phyloP scores from a whole-genome alignment of 2,113 vertebrate species.

The Pimephales promelas region DNA sequence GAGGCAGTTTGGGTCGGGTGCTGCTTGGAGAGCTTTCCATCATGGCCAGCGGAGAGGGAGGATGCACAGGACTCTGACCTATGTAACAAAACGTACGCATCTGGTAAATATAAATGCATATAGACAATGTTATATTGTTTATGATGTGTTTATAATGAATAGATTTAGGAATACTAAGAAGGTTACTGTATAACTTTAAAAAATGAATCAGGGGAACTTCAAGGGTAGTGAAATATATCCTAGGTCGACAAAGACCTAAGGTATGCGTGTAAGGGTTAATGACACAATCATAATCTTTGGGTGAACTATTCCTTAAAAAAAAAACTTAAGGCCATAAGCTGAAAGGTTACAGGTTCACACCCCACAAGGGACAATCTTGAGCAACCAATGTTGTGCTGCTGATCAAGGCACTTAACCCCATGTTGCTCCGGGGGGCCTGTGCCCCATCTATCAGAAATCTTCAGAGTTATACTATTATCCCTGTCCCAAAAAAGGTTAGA shows the following conservation, averaged over 20 bases:
- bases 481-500: too few species aligned
- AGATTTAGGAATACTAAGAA: too few species aligned
- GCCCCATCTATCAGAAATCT: too few species aligned
- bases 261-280: background rate
- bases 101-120: background rate
- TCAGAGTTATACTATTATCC: too few species aligned
- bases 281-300: background rate
- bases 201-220: too few species aligned
- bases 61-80: constrained; percentile 85
- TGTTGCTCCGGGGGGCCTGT: background rate
- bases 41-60: constrained; percentile 87
- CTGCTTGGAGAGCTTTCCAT: constrained; percentile 86
- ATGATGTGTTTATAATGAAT: too few species aligned
- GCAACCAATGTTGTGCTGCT: background rate
- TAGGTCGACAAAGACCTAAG: too few species aligned
- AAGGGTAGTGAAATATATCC: too few species aligned
- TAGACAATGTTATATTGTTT: background rate
- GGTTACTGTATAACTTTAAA: too few species aligned
- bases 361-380: background rate
- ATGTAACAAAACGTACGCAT: constrained; percentile 28
- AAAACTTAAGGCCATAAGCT: background rate
- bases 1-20: constrained; percentile 88
- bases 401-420: constrained; percentile 4
- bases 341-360: background rate
- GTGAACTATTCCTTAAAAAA: background rate